A percentile compares a stretch with the other conserved stretches of the same genome.
These are phyloP conservation scores for Morone saxatilis DNA, from an alignment of 2,113 vertebrate species.

Conservation along the genomic window DNA sequence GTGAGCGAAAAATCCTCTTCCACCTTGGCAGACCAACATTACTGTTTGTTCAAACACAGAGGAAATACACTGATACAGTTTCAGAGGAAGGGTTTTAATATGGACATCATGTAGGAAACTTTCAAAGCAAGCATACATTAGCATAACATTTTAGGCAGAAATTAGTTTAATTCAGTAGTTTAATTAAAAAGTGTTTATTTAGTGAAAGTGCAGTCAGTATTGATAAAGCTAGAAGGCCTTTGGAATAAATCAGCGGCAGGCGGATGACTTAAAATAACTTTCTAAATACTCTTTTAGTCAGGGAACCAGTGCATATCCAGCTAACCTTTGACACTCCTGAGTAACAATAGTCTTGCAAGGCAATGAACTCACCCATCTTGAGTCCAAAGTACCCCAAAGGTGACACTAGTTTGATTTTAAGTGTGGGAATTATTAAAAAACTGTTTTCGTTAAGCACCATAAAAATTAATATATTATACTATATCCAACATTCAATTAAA, in stretches of 20 bases:
- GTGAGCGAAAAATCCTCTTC: not conserved
- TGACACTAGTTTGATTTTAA: too few relatives aligned
- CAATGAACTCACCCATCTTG: too few relatives aligned
- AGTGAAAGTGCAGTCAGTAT: not conserved
- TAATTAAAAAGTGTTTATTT: not conserved
- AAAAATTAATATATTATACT: not conserved
- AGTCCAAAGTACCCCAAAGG: too few relatives aligned
- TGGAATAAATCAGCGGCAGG: not conserved
- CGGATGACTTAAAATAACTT: too few relatives aligned
- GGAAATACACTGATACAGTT: not conserved
- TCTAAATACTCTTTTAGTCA: not conserved
- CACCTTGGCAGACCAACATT: not conserved
- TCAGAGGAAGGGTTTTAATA: not conserved
- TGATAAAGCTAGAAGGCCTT: not conserved
- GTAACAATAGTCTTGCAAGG: too few relatives aligned
- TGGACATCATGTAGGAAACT: not conserved
- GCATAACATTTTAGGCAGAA: not conserved
- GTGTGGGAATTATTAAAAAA: too few relatives aligned
- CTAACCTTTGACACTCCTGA: not conserved
- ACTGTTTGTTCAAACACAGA: not conserved
- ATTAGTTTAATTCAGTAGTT: not conserved
- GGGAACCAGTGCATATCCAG: not conserved
- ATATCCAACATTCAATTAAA: not conserved
- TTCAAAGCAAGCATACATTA: not conserved
- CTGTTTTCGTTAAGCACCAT: too few relatives aligned